Evolutionary conservation across 2,888 invertebrate genomes (phyloP), one percentile per base, ranked within the genome.

Genomic region (Parnassius mnemosyne): DNA sequence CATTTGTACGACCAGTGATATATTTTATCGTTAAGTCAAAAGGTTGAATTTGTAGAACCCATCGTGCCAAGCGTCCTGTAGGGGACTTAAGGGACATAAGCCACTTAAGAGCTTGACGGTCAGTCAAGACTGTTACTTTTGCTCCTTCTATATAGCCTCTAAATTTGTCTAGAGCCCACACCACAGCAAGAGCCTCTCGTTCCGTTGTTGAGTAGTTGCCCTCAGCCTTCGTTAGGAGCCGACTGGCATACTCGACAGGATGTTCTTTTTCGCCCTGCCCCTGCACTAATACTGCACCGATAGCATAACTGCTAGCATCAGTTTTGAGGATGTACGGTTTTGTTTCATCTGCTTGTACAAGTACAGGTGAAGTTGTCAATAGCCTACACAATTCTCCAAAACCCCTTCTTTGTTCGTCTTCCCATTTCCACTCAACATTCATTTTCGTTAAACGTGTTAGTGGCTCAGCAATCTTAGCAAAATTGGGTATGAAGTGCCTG

Each of bases 61-160:
- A 20, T 34, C 34, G 64, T 0, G 82, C 81, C 1, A 91, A 65
- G 46, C 88, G 65, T 34, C 84, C 84, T 10, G 77, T 72, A 0
- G 82, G 79, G 12, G 84, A 74, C 65, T 86, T 85, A 1, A 87
- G 46, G 0, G 71, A 68, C 65, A 83, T 66, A 3, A 92, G 65
- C 84, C 87, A 89, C 57, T 73, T 73, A 10, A 92, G 70, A 0
- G 89, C 82, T 66, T 82, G 81, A 66, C 88, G 89, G 66, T 89
- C 89, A 0, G 79, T 83, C 2, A 69, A 64, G 0, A 90, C 69
- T 0, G 66, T 67, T 75, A 68, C 41, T 12, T 20, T 69, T 72
- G 84, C 77, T 78, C 71, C 55, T 72, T 83, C 60, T 78, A 73
- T 63, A 81, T 71, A 65, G 68, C 81, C 68, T 3, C 72, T 53